These are phyloP conservation scores for Sebastes minor DNA, from an alignment of 2,797 vertebrate species.

Conservation along the genomic window DNA sequence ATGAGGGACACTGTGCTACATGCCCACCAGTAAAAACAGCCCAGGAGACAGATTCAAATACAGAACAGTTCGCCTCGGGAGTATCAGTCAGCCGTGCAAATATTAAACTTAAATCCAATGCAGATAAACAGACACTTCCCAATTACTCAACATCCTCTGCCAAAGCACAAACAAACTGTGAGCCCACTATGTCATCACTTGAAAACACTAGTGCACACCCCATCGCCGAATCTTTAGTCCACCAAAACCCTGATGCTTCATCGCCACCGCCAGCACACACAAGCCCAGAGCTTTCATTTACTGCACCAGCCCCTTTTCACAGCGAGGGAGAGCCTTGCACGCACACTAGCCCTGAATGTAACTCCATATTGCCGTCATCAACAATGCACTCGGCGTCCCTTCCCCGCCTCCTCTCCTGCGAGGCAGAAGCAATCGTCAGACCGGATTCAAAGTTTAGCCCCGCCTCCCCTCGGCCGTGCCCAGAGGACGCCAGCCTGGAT, in stretches of 20 bases:
- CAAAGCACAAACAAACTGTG: constrained; percentile 33
- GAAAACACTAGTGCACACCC: background rate
- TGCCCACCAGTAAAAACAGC: constrained; percentile 43
- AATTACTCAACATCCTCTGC: constrained; percentile 17
- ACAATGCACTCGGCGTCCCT: constrained; percentile 39
- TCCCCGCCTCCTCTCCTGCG: constrained; percentile 20
- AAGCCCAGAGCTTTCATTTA: constrained; percentile 20
- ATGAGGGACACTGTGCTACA: constrained; percentile 40
- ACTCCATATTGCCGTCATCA: constrained; percentile 42
- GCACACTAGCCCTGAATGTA: constrained; percentile 23
- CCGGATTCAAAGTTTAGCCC: constrained; percentile 33
- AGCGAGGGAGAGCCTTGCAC: constrained; percentile 2
- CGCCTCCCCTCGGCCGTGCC: constrained; percentile 28
- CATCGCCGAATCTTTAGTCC: background rate
- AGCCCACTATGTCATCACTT: constrained; percentile 10
- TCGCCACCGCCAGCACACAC: constrained; percentile 21
- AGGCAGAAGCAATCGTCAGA: constrained; percentile 33
- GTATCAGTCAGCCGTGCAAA: constrained; percentile 41
- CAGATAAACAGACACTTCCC: constrained; percentile 38
- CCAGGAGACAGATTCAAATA: constrained; percentile 42
- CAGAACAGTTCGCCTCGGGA: constrained; percentile 46
- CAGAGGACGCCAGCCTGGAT: constrained; percentile 46
- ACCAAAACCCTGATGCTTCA: constrained; percentile 14
- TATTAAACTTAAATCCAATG: constrained; percentile 36
- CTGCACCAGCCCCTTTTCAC: background rate